Conservation (phyloP, 2,888 invertebrate species). For the Esperia sulphurella region DNA sequence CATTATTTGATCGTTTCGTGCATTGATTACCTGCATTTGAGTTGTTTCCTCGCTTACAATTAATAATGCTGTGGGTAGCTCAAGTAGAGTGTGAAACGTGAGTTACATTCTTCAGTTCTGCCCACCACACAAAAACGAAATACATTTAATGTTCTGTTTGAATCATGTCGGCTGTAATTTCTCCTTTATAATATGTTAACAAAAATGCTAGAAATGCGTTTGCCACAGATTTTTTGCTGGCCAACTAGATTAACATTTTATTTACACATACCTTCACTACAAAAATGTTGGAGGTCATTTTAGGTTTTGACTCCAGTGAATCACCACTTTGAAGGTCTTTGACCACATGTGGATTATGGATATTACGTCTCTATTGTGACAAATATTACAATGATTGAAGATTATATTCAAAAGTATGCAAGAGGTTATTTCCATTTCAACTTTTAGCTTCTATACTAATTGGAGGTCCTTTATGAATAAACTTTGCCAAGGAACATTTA, state of each 20-base stretch:
- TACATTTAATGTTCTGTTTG: constrained; percentile 43
- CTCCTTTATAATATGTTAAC: neutral
- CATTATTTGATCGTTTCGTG: constrained; percentile 59
- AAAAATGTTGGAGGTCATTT: constrained; percentile 30
- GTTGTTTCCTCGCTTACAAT: constrained; percentile 61
- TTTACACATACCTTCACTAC: constrained; percentile 23
- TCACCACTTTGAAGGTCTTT: constrained; percentile 43
- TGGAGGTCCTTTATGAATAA: too few species aligned
- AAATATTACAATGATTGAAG: too few species aligned
- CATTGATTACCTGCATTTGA: constrained; percentile 61
- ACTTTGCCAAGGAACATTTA: too few species aligned
- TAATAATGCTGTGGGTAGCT: constrained; percentile 68
- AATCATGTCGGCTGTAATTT: neutral
- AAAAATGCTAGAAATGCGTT: too few species aligned
- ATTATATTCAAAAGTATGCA: too few species aligned
- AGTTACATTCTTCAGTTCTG: constrained; percentile 55
- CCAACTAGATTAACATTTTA: constrained; percentile 1
- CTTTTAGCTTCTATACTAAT: too few species aligned
- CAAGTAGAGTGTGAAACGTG: constrained; percentile 77
- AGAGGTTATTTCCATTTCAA: too few species aligned
- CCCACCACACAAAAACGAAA: constrained; percentile 62
- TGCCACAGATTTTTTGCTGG: too few species aligned
- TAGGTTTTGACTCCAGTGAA: constrained; percentile 45
- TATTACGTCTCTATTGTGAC: neutral
- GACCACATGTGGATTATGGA: neutral